These are phyloP conservation scores for Ruditapes philippinarum DNA, from an alignment of 1,140 invertebrate species.

Conservation along the genomic window DNA sequence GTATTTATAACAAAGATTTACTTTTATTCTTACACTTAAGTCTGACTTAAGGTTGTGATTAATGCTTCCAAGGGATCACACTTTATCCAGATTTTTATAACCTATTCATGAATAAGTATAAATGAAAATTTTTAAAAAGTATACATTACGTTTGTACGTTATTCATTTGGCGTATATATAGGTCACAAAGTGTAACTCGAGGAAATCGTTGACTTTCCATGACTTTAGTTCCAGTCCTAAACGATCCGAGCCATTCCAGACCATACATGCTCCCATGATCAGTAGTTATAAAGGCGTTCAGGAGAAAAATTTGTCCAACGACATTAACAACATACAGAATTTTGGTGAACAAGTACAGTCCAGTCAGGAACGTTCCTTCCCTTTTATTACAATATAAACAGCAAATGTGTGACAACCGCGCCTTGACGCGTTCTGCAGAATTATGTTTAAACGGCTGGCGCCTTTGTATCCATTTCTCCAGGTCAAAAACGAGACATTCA, in stretches of 20 bases:
- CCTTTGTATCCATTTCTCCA: constrained; percentile 82
- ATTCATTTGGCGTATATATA: constrained; percentile 86
- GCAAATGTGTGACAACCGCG: constrained; percentile 72
- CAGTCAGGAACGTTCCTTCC: constrained; percentile 83
- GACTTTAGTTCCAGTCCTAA: constrained; percentile 84
- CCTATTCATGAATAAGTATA: no score
- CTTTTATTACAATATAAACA: constrained; percentile 85
- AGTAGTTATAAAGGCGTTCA: constrained; percentile 81
- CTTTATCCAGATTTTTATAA: no score
- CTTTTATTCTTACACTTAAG: no score
- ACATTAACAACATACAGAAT: constrained; percentile 82
- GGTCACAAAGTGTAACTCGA: constrained; percentile 88
- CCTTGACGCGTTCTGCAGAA: constrained; percentile 74
- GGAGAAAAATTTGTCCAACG: constrained; percentile 83
- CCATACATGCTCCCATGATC: constrained; percentile 83
- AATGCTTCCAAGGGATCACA: no score
- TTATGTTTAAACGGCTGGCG: constrained; percentile 80
- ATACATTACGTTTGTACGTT: constrained; percentile 79
- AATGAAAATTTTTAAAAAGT: no score
- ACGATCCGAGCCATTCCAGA: constrained; percentile 85
- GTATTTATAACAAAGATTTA: no score
- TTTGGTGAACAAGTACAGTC: constrained; percentile 84
- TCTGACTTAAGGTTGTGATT: no score
- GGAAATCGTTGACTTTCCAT: constrained; percentile 86
- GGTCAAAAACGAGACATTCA: constrained; percentile 76